phyloP scores from a whole-genome alignment of 2,113 vertebrate genomes.

The Dasypus novemcinctus region DNA sequence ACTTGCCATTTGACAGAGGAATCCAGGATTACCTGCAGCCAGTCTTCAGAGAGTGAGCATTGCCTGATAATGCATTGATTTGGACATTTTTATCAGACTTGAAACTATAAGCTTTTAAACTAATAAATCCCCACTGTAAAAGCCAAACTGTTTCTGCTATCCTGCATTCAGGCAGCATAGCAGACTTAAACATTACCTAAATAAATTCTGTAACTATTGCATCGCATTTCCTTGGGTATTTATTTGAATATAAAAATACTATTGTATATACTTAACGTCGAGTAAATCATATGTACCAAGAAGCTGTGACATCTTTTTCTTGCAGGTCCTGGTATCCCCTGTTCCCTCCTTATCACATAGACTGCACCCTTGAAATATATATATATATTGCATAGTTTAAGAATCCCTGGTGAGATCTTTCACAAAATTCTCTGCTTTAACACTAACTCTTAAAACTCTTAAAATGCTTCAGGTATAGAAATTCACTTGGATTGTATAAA shows the following conservation, averaged over 20 bases:
- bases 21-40: no score
- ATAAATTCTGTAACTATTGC: neutral
- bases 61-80: no score
- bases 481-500: neutral
- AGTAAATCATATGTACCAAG: neutral
- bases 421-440: neutral
- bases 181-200: neutral
- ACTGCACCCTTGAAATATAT: neutral
- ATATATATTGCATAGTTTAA: neutral
- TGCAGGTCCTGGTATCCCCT: neutral
- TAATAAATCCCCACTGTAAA: no score
- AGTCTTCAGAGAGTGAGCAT: no score
- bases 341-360: neutral
- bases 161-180: no score
- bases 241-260: neutral
- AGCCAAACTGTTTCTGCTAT: no score
- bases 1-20: no score
- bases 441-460: neutral
- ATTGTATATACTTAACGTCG: neutral
- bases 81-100: no score
- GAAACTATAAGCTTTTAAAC: no score
- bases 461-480: neutral
- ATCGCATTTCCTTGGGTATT: neutral
- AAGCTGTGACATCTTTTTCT: neutral
- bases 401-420: neutral